Evolutionary conservation across 2,113 vertebrate species (phyloP), one percentile per base, ranked within the genome.

Genomic region (Thinocorus orbignyianus): DNA sequence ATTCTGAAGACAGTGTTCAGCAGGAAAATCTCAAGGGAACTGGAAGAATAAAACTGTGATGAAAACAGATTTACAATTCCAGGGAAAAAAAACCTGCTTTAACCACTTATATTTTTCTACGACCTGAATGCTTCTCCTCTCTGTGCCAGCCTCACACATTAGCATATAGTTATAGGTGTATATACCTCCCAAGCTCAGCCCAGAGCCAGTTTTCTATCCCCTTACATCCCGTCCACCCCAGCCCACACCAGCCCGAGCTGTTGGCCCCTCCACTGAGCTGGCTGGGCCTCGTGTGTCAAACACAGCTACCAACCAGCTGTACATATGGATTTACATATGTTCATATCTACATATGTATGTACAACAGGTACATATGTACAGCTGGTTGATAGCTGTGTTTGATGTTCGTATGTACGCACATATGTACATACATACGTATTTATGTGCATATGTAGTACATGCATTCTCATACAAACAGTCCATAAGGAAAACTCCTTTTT

Each of bases 381-480:
- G n/a, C n/a, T n/a, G n/a, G n/a, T n/a, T n/a, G n/a, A n/a, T n/a
- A n/a, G n/a, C n/a, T n/a, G n/a, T n/a, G n/a, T n/a, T n/a, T n/a
- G n/a, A n/a, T n/a, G n/a, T n/a, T n/a, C n/a, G n/a, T n/a, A n/a
- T n/a, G n/a, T n/a, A n/a, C n/a, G n/a, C n/a, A n/a, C n/a, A n/a
- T n/a, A n/a, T n/a, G n/a, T n/a, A n/a, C n/a, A n/a, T n/a, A n/a
- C n/a, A n/a, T n/a, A n/a, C n/a, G n/a, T n/a, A n/a, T n/a, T n/a
- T n/a, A n/a, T n/a, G n/a, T n/a, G n/a, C n/a, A n/a, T n/a, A n/a
- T n/a, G n/a, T n/a, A n/a, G n/a, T n/a, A n/a, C n/a, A n/a, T n/a
- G n/a, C n/a, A n/a, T n/a, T 12, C 24, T 39, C 24, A 0, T 7
- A 8, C 0, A 4, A 24, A 37, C 30, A 9, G 11, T 0, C 39